A percentile compares a stretch with the other conserved stretches of the same genome.
These are phyloP conservation scores for Drepana falcataria DNA, from an alignment of 2,888 invertebrate species.

Conservation along the genomic window DNA sequence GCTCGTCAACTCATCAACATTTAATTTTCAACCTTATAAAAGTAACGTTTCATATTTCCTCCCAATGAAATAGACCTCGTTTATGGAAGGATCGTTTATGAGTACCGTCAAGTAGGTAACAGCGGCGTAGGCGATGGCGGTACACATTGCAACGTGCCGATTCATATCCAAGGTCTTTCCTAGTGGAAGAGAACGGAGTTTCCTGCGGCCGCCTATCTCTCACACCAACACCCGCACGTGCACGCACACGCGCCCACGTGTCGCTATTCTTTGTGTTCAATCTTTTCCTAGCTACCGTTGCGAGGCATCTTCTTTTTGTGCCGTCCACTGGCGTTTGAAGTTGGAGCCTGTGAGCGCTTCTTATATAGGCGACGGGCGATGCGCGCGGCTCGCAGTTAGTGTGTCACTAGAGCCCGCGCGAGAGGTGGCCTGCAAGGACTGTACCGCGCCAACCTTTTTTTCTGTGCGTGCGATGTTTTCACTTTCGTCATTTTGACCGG, in stretches of 20 bases:
- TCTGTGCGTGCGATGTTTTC: conserved; percentile 78
- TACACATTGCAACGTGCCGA: conserved; percentile 77
- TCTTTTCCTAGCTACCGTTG: conserved; percentile 72
- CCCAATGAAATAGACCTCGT: conserved; percentile 12
- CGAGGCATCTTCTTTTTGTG: conserved; percentile 74
- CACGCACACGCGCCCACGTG: conserved; percentile 72
- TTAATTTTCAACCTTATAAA: conserved; percentile 30
- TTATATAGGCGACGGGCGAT: conserved; percentile 75
- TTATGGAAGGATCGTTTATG: conserved; percentile 53
- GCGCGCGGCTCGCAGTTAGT: conserved; percentile 73
- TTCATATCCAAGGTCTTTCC: conserved; percentile 79
- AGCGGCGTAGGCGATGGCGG: conserved; percentile 74
- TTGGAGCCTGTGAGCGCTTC: conserved; percentile 62
- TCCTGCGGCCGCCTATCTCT: conserved; percentile 78
- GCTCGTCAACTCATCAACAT: conserved; percentile 52
- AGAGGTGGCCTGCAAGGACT: conserved; percentile 77
- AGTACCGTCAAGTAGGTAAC: conserved; percentile 66
- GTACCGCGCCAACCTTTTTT: conserved; percentile 74
- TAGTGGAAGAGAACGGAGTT: conserved; percentile 80
- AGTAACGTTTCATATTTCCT: conserved; percentile 21
- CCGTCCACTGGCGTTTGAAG: conserved; percentile 68
- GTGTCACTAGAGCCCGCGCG: conserved; percentile 75
- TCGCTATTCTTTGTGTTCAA: conserved; percentile 70
- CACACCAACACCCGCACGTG: conserved; percentile 66
- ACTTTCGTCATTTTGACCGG: conserved; percentile 79